Percentiles rank a stretch among this genome's conserved stretches.
These are phyloP conservation scores for Stichodactyla mertensii DNA, from an alignment of 64 coral and sea anemone genomes.

Conservation along the genomic window DNA sequence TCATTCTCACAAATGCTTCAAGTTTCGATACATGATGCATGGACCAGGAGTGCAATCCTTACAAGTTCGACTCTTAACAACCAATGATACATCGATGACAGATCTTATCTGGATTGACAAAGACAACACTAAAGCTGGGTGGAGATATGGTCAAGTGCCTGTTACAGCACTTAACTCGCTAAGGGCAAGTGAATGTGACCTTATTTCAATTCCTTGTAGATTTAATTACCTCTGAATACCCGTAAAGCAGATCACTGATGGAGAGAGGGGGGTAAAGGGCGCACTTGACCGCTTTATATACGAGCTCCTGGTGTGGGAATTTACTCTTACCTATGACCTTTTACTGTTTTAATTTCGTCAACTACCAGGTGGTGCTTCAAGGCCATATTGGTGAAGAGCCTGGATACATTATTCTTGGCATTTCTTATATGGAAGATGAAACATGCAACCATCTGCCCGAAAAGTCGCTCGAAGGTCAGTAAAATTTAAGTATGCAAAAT, in stretches of 20 bases:
- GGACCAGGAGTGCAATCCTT: background rate
- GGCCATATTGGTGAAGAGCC: background rate
- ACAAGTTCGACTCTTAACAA: background rate
- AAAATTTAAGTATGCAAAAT: background rate
- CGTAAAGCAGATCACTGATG: no score
- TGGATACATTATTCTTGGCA: background rate
- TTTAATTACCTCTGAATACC: no score
- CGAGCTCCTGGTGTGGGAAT: no score
- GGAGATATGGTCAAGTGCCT: background rate
- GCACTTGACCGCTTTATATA: no score
- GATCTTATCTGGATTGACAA: background rate
- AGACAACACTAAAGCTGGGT: background rate
- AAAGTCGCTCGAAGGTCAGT: background rate
- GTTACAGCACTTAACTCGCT: background rate
- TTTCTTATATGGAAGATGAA: background rate
- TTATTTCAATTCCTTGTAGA: no score
- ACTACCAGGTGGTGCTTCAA: background rate
- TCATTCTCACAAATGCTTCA: background rate
- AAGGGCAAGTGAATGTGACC: background rate
- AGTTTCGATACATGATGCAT: background rate
- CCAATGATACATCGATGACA: background rate
- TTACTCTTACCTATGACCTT: no score
- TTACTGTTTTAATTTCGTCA: background rate
- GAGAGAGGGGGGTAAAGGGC: no score
- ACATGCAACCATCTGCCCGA: background rate